Evolutionary conservation across 2,797 vertebrate genomes (phyloP), one percentile per base, ranked within the genome.

Genomic region (Micrastur ruficollis): DNA sequence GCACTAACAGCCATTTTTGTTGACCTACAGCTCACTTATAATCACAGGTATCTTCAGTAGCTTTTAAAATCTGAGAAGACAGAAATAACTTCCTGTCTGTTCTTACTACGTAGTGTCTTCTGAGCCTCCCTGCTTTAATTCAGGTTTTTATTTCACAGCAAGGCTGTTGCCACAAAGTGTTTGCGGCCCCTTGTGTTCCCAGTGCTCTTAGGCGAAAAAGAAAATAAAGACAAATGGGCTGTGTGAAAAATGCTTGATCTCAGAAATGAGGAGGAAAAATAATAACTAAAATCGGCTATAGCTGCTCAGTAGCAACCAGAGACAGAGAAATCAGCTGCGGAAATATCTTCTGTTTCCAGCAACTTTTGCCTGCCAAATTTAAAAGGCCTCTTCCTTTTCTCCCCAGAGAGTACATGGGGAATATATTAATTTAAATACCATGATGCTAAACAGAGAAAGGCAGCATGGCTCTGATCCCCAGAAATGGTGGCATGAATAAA

Each of bases 1-100:
- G 90, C 86, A 96, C 86, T 96, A 93, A 94, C 93, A 96, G 90
- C 56, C 93, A 89, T 91, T 97, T 92, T 91, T 97, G 87, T 97
- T 96, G 94, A 97, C 95, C 93, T 89, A 94, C 89, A 93, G 89
- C 90, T 95, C 92, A 92, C 93, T 95, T 92, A 68, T 92, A 94
- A 95, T 91, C 90, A 93, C 93, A 96, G 84, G 63, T 96, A 92
- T 86, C 72, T 81, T 96, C 94, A 94, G 84, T 92, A 97, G 90
- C 90, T 97, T 97, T 95, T 92, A 92, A 86, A 94, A 81, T 78
- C 50, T 71, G 40, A 91, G 74, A 87, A 74, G 42, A 71, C 15
- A 85, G 79, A 94, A 94, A 85, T 78, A 92, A 87, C 81, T 94
- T 85, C 68, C 61, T 68, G 40, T 18, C 61, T 89, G 20, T 61